Percentiles rank a stretch among this genome's conserved stretches.
Evolutionary conservation across 2,113 vertebrate genomes (phyloP).

Genomic region (Nothocercus nigrocapillus): DNA sequence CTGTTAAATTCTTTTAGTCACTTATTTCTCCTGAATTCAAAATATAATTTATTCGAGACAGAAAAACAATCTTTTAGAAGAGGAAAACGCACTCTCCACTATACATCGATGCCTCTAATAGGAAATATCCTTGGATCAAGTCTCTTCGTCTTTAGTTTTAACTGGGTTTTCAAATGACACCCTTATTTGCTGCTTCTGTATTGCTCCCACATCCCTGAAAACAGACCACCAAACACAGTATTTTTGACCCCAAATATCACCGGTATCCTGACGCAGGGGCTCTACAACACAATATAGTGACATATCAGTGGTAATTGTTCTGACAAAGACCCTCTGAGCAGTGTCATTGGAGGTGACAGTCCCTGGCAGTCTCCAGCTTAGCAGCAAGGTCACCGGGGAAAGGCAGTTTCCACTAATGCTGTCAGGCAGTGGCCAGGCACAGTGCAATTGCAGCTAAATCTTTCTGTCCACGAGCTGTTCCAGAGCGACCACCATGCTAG

Average conservation of each 20-base stretch:
- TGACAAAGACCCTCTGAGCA: constrained; percentile 71
- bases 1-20: neutral
- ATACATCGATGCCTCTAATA: neutral
- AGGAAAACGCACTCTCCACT: neutral
- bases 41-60: neutral
- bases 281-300: neutral
- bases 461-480: neutral
- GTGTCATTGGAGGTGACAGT: constrained; percentile 69
- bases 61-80: neutral
- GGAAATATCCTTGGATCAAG: neutral
- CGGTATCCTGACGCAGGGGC: neutral
- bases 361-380: constrained; percentile 65
- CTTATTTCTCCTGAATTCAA: neutral
- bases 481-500: neutral
- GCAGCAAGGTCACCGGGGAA: constrained; percentile 65
- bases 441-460: neutral
- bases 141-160: neutral
- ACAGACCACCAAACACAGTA: accelerated
- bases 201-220: neutral
- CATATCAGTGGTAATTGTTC: constrained; percentile 59
- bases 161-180: neutral
- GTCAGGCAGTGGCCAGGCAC: neutral
- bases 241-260: neutral
- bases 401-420: constrained; percentile 64
- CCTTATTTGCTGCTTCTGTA: neutral